phyloP scores from a whole-genome alignment of 2,113 vertebrate genomes.

The Calonectris borealis region DNA sequence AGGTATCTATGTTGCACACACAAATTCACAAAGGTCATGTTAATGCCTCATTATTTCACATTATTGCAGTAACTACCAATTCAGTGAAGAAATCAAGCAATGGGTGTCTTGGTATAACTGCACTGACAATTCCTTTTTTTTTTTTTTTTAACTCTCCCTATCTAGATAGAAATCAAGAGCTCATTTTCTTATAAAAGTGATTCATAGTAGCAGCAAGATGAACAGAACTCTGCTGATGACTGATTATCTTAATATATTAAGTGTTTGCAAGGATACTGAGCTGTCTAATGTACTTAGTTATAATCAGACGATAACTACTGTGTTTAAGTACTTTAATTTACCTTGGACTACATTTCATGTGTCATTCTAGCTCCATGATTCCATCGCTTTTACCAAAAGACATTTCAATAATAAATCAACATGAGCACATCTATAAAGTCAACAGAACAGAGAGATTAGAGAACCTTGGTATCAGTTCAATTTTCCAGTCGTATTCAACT shows the following conservation, averaged over 20 bases:
- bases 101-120: not conserved
- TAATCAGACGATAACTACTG: slow-evolving; percentile 46
- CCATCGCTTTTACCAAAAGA: not conserved
- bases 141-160: not conserved
- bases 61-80: not conserved
- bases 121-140: not conserved
- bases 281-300: slow-evolving; percentile 26
- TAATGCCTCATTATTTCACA: not conserved
- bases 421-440: not conserved
- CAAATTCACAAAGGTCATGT: not conserved
- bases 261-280: slow-evolving; percentile 50
- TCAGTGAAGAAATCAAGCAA: not conserved
- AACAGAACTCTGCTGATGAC: slow-evolving; percentile 1
- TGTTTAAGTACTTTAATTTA: slow-evolving; percentile 52
- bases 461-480: not conserved
- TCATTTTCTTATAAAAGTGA: slow-evolving; percentile 46
- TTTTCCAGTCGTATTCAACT: not conserved
- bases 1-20: not conserved
- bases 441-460: not conserved
- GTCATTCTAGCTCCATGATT: not conserved
- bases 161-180: not conserved
- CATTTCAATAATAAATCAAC: slow-evolving; percentile 45
- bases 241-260: slow-evolving; percentile 58
- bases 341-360: slow-evolving; percentile 37
- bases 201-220: not conserved